phyloP scores from a whole-genome alignment of 64 coral and sea anemone species.

The Pocillopora verrucosa region DNA sequence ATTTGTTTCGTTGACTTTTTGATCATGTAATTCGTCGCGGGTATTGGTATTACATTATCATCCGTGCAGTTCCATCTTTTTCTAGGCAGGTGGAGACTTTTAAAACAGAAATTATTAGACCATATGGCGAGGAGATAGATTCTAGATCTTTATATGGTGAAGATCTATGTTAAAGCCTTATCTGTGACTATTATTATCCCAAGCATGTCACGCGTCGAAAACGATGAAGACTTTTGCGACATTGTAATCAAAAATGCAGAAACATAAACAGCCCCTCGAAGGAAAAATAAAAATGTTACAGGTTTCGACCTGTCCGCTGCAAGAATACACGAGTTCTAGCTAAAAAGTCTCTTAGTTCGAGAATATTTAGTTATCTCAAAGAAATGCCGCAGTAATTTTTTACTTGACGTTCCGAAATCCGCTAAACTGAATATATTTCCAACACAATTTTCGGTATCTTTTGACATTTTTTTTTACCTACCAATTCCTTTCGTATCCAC shows the following conservation, averaged over 20 bases:
- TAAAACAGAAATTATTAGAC: neutral
- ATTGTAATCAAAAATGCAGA: constrained; percentile 2
- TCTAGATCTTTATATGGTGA: neutral
- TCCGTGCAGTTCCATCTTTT: neutral
- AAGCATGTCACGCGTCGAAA: neutral
- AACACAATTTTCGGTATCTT: neutral
- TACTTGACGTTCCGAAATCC: no score
- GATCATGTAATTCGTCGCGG: constrained; percentile 25
- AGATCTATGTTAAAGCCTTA: neutral
- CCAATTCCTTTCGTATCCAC: constrained; percentile 94
- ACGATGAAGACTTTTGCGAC: neutral
- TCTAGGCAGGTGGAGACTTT: neutral
- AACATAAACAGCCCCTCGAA: constrained; percentile 6
- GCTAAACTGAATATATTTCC: no score
- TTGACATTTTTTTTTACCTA: constrained; percentile 12
- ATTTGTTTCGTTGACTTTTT: neutral
- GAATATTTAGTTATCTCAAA: no score
- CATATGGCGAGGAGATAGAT: no score
- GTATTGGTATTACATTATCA: neutral
- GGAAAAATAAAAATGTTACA: neutral
- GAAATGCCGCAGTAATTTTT: no score
- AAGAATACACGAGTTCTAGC: neutral
- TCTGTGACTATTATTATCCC: neutral
- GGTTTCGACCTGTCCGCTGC: neutral
- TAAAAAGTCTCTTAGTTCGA: neutral